Evolutionary conservation across 2,797 vertebrate genomes (phyloP).

Genomic region (Morus bassanus): DNA sequence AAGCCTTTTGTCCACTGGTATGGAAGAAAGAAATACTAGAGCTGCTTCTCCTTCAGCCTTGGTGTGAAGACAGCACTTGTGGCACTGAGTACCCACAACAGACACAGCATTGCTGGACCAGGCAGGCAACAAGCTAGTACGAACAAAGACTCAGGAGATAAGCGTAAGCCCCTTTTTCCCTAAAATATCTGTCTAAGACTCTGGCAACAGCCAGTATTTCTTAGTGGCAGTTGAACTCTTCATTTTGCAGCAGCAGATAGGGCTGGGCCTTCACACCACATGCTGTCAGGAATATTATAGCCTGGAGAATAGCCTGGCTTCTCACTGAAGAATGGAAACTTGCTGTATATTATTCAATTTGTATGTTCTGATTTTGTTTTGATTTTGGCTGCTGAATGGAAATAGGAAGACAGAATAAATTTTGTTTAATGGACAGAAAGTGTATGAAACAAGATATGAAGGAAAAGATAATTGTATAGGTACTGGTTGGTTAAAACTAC

Average conservation of each 20-base stretch:
- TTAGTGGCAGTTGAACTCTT: background rate
- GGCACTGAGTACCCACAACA: background rate
- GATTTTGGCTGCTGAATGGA: background rate
- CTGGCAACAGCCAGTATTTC: background rate
- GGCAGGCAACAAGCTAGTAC: background rate
- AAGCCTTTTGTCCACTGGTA: background rate
- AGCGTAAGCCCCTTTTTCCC: rapidly evolving
- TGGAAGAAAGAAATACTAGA: background rate
- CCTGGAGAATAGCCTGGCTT: background rate
- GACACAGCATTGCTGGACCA: background rate
- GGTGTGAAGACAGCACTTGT: background rate
- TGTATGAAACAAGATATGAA: background rate
- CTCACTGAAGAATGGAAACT: background rate
- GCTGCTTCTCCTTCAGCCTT: background rate
- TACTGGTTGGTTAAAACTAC: background rate
- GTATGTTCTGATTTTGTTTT: background rate
- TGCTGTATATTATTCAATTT: background rate
- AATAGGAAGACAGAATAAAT: background rate
- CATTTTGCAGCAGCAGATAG: background rate
- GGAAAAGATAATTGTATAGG: background rate
- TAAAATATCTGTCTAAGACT: background rate
- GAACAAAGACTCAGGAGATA: background rate
- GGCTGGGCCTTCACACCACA: background rate
- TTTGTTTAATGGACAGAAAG: background rate
- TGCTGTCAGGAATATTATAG: background rate